A percentile compares a stretch with the other conserved stretches of the same genome.
Evolutionary conservation across 2,797 vertebrate species (phyloP).

Genomic region (Danionella dracula): DNA sequence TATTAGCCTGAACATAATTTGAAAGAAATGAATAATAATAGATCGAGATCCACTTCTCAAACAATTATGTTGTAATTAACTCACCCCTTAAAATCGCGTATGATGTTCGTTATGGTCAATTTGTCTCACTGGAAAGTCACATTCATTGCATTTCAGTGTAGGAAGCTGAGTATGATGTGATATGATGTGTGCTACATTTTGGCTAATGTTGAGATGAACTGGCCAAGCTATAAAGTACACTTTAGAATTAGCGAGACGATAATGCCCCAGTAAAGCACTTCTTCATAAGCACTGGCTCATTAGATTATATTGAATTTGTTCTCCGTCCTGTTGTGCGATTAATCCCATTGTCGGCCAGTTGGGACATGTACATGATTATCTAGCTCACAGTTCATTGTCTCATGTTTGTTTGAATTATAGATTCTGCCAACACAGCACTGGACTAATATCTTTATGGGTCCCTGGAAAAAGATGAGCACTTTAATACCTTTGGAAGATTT

Average conservation of each 20-base stretch:
- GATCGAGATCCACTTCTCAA: too few relatives aligned
- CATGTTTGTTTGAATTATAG: neutral
- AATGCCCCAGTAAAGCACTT: neutral
- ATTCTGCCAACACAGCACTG: slow-evolving; percentile 13
- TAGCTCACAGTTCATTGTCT: slow-evolving; percentile 28
- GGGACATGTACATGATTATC: slow-evolving; percentile 22
- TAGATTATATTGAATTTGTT: slow-evolving; percentile 27
- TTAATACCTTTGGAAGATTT: slow-evolving; percentile 16
- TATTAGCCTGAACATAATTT: too few relatives aligned
- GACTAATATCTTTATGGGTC: slow-evolving; percentile 19
- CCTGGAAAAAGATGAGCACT: slow-evolving; percentile 6
- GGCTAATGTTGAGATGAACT: neutral
- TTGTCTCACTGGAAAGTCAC: too few relatives aligned
- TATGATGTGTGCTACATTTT: neutral
- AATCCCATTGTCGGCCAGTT: slow-evolving; percentile 29
- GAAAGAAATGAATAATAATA: too few relatives aligned
- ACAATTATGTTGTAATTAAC: too few relatives aligned
- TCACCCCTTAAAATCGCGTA: too few relatives aligned
- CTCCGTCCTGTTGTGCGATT: slow-evolving; percentile 15
- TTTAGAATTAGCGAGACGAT: neutral
- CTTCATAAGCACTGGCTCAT: neutral
- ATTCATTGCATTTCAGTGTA: too few relatives aligned
- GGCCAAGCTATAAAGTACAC: neutral
- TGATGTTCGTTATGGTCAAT: too few relatives aligned
- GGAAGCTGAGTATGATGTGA: neutral